phyloP scores from a whole-genome alignment of 2,113 vertebrate genomes.

The Synodontis membranacea region DNA sequence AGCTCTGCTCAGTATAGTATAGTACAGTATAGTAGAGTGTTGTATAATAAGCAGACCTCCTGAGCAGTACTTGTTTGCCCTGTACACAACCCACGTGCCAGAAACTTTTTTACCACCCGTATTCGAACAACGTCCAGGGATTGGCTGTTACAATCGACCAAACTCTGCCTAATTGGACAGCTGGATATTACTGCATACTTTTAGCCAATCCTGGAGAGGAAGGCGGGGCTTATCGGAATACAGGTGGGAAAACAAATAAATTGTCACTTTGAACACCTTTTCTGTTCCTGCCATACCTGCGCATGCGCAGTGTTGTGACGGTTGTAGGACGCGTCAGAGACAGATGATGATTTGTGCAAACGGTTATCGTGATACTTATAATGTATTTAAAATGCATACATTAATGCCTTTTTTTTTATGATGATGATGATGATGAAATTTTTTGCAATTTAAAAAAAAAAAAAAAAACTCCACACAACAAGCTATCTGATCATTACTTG shows the following conservation, averaged over 20 bases:
- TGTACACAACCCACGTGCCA: conserved; percentile 5
- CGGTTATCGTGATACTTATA: background rate
- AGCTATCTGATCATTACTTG: too few species aligned
- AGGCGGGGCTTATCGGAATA: background rate
- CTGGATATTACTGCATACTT: too few species aligned
- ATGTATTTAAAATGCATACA: background rate
- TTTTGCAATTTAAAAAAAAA: background rate
- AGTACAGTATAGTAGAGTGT: background rate
- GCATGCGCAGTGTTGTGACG: background rate
- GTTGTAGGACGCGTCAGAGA: background rate
- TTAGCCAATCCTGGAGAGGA: background rate
- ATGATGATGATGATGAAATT: background rate
- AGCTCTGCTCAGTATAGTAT: background rate
- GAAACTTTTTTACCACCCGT: background rate
- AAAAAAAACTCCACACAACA: too few species aligned
- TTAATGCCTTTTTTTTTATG: background rate
- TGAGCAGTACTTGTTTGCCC: background rate
- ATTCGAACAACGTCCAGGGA: background rate
- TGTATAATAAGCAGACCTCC: too few species aligned
- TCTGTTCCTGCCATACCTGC: background rate
- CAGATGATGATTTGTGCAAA: background rate
- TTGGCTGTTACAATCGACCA: background rate
- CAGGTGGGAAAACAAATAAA: background rate
- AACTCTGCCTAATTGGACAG: background rate
- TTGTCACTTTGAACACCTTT: background rate